Evolutionary conservation across 2,797 vertebrate genomes (phyloP).

Genomic region (Paedocypris micromegethes): DNA sequence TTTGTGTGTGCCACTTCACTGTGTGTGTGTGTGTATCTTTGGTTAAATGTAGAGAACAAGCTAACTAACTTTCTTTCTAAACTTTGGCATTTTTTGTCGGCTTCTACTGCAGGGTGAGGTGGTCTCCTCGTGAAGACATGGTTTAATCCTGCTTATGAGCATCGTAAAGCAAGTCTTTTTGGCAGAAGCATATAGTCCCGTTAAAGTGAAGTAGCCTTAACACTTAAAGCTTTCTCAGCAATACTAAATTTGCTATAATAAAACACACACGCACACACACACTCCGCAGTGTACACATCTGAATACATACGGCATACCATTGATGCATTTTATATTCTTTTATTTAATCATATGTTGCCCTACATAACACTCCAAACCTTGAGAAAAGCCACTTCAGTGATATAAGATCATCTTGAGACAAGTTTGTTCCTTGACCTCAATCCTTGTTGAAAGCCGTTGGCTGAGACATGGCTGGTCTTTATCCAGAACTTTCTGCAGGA

Average conservation of each 20-base stretch:
- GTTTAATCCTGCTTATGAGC: slow-evolving; percentile 65
- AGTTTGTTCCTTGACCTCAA: slow-evolving; percentile 33
- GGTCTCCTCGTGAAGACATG: slow-evolving; percentile 59
- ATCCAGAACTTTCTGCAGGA: slow-evolving; percentile 20
- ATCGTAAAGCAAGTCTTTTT: slow-evolving; percentile 62
- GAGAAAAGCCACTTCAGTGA: slow-evolving; percentile 9
- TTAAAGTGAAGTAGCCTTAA: slow-evolving; percentile 63
- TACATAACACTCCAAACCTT: not conserved
- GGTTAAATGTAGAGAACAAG: too few species aligned
- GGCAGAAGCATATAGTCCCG: slow-evolving; percentile 54
- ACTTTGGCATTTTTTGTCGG: slow-evolving; percentile 4
- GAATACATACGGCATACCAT: too few species aligned
- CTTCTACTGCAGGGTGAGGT: slow-evolving; percentile 26
- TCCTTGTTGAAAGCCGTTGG: slow-evolving; percentile 35
- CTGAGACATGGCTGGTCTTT: slow-evolving; percentile 24
- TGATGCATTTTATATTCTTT: too few species aligned
- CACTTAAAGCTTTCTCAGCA: slow-evolving; percentile 39
- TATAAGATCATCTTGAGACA: slow-evolving; percentile 14
- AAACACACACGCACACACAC: not conserved
- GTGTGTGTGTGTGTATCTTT: too few species aligned
- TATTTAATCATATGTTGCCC: not conserved
- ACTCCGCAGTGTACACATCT: too few species aligned
- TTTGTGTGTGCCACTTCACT: too few species aligned
- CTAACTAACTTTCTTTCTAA: not conserved
- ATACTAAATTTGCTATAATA: slow-evolving; percentile 13